A percentile compares a stretch with the other conserved stretches of the same genome.
Conservation (phyloP, 2,113 vertebrate genomes). For the Galemys pyrenaicus region DNA sequence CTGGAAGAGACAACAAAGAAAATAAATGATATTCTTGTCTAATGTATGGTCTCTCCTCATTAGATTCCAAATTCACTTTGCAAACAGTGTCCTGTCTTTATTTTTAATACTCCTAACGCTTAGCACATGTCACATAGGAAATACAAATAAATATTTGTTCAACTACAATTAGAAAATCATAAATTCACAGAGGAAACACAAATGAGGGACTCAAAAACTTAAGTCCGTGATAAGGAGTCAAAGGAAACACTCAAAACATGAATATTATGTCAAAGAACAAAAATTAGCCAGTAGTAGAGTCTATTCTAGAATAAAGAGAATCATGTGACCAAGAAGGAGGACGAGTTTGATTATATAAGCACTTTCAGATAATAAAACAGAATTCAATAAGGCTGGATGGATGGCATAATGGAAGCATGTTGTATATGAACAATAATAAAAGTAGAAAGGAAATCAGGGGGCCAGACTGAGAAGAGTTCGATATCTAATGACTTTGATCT, state of each 20-base stretch:
- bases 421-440: neutral
- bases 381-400: neutral
- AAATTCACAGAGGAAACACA: conserved; percentile 7
- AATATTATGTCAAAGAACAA: neutral
- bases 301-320: neutral
- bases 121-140: neutral
- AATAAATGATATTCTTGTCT: conserved; percentile 35
- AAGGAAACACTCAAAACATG: neutral
- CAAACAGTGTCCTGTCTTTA: neutral
- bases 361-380: neutral
- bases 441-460: neutral
- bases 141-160: conserved; percentile 17
- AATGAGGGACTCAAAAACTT: neutral
- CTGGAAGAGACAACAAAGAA: conserved; percentile 5
- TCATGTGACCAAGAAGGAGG: neutral
- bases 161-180: neutral
- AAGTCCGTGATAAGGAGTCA: neutral
- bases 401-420: neutral
- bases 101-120: neutral
- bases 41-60: neutral
- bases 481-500: neutral
- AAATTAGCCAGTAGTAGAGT: neutral
- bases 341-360: neutral
- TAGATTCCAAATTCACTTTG: conserved; percentile 20
- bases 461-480: neutral